Conservation (phyloP, 2,797 vertebrate genomes). For the Xerus rutilus region DNA sequence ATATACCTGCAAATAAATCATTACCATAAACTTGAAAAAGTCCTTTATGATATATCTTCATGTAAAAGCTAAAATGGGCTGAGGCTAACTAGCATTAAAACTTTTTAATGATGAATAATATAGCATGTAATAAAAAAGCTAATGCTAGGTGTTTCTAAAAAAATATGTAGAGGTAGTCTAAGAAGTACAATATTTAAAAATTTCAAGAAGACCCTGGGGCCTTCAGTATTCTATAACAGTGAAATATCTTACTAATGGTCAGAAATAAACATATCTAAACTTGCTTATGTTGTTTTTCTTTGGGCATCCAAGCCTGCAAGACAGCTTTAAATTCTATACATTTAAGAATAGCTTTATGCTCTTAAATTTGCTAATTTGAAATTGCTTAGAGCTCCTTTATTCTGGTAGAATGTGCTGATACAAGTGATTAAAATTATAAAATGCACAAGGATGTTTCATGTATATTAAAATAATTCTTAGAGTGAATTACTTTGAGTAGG, state of each 20-base stretch:
- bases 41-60: neutral
- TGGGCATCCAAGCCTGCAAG: neutral
- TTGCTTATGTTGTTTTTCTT: neutral
- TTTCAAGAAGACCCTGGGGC: neutral
- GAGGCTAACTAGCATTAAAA: neutral
- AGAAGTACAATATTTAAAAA: neutral
- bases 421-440: conserved; percentile 42
- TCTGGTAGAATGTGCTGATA: neutral
- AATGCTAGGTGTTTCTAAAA: neutral
- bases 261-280: conserved; percentile 3
- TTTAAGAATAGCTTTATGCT: neutral
- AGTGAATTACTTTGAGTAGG: neutral
- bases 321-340: neutral
- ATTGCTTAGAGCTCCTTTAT: conserved; percentile 15
- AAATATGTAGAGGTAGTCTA: neutral
- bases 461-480: neutral
- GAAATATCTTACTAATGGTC: neutral
- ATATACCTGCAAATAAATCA: neutral
- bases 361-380: conserved; percentile 29
- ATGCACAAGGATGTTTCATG: neutral
- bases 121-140: neutral
- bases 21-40: neutral
- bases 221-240: neutral
- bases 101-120: conserved; percentile 1
- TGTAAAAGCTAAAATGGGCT: neutral